These are phyloP conservation scores for Bombus sibiricus DNA, from an alignment of 1,140 invertebrate species.

Conservation along the genomic window DNA sequence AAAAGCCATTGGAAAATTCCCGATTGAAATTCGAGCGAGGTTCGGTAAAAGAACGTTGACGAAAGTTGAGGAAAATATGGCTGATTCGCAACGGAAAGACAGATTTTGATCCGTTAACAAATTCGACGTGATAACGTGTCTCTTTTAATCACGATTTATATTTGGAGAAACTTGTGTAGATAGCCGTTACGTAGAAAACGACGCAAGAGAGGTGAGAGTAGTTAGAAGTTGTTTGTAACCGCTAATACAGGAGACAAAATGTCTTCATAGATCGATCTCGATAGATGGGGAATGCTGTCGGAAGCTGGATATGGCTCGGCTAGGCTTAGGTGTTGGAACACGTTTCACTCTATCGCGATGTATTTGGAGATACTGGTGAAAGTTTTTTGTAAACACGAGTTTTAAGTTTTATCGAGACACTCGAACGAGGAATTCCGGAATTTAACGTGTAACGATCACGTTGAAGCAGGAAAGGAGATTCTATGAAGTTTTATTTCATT, in stretches of 20 bases:
- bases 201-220: too few species aligned
- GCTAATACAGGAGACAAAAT: conserved; percentile 7
- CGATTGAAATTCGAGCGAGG: too few species aligned
- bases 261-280: conserved; percentile 33
- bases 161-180: neutral
- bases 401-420: neutral
- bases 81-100: too few species aligned
- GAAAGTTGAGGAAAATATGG: too few species aligned
- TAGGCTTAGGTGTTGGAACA: neutral
- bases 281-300: conserved; percentile 6
- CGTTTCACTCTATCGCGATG: neutral
- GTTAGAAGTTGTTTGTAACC: neutral
- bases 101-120: too few species aligned
- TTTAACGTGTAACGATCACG: neutral
- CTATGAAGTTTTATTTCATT: neutral
- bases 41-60: too few species aligned
- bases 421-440: neutral
- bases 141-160: conserved; percentile 32
- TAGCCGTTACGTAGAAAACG: neutral
- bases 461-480: too few species aligned
- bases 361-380: conserved; percentile 14
- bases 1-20: too few species aligned
- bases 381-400: conserved; percentile 15
- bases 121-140: neutral
- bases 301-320: neutral